phyloP scores from a whole-genome alignment of 1,140 invertebrate species.

The Pectinophora gossypiella region DNA sequence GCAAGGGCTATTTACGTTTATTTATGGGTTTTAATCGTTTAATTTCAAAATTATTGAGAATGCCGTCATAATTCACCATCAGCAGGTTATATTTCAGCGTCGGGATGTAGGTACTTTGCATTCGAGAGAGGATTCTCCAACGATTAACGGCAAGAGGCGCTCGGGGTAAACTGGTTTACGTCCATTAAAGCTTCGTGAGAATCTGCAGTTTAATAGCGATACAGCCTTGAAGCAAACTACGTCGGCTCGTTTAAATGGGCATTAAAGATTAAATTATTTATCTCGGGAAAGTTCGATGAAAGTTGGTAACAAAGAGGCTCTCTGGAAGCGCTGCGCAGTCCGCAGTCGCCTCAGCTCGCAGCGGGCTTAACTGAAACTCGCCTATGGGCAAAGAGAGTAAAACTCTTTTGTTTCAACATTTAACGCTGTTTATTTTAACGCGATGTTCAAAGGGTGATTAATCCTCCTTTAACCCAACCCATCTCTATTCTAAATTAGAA shows the following conservation, averaged over 20 bases:
- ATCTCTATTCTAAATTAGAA: too few relatives aligned
- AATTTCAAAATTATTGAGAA: background rate
- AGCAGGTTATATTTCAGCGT: too few relatives aligned
- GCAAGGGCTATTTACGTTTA: too few relatives aligned
- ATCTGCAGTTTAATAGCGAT: conserved; percentile 41
- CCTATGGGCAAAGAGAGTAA: conserved; percentile 35
- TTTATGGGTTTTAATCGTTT: background rate
- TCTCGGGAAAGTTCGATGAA: conserved; percentile 47
- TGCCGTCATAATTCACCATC: background rate
- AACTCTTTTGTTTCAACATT: conserved; percentile 34
- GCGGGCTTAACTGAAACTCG: conserved; percentile 30
- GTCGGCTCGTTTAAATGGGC: conserved; percentile 48
- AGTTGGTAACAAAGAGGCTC: conserved; percentile 43
- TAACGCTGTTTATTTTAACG: conserved; percentile 32
- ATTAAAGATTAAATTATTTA: conserved; percentile 67
- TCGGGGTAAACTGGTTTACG: conserved; percentile 31
- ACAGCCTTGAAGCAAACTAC: conserved; percentile 34
- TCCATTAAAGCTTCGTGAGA: conserved; percentile 37
- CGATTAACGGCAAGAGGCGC: background rate
- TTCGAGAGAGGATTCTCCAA: background rate
- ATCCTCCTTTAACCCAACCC: too few relatives aligned
- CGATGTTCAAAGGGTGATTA: conserved; percentile 32
- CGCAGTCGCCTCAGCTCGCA: conserved; percentile 9
- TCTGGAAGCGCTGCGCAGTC: conserved; percentile 18
- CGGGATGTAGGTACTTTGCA: background rate